A percentile compares a stretch with the other conserved stretches of the same genome.
Evolutionary conservation across 2,888 invertebrate species (phyloP).

Genomic region (Tenthredo mesomela): DNA sequence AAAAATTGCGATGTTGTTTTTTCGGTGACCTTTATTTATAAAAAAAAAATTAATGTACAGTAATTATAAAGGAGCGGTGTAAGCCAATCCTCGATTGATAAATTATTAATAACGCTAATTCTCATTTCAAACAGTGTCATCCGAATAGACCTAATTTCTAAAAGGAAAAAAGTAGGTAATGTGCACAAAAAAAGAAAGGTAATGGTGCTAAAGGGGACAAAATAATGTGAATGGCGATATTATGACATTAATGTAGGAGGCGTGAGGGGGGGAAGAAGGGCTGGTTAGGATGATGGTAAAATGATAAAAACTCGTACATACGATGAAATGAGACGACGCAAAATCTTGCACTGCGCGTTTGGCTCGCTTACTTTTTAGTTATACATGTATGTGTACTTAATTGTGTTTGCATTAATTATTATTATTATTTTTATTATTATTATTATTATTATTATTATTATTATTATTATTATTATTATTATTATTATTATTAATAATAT

Average conservation of each 20-base stretch:
- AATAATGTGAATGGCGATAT: conserved; percentile 40
- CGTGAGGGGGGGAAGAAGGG: too few species aligned
- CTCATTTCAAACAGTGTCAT: conserved; percentile 37
- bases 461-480: conserved; percentile 49
- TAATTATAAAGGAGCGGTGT: conserved; percentile 62
- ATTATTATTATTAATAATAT: conserved; percentile 8
- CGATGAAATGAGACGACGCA: conserved; percentile 43
- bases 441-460: conserved; percentile 15
- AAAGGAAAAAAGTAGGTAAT: conserved; percentile 22
- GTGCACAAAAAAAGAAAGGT: background rate
- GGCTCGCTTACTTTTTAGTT: conserved; percentile 40
- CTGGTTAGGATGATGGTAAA: conserved; percentile 12
- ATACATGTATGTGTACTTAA: conserved; percentile 53
- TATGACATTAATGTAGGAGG: background rate
- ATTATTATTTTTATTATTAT: conserved; percentile 54
- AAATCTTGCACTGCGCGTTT: conserved; percentile 47
- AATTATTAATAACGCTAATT: conserved; percentile 46
- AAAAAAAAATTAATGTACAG: conserved; percentile 72
- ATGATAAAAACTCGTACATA: conserved; percentile 49
- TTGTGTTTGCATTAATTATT: conserved; percentile 53
- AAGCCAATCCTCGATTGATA: conserved; percentile 48
- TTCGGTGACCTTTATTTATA: conserved; percentile 68
- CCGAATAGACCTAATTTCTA: conserved; percentile 50
- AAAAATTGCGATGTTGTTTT: conserved; percentile 22
- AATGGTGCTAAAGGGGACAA: conserved; percentile 23